Conservation (phyloP, 2,888 invertebrate genomes). For the Philonicus albiceps region DNA sequence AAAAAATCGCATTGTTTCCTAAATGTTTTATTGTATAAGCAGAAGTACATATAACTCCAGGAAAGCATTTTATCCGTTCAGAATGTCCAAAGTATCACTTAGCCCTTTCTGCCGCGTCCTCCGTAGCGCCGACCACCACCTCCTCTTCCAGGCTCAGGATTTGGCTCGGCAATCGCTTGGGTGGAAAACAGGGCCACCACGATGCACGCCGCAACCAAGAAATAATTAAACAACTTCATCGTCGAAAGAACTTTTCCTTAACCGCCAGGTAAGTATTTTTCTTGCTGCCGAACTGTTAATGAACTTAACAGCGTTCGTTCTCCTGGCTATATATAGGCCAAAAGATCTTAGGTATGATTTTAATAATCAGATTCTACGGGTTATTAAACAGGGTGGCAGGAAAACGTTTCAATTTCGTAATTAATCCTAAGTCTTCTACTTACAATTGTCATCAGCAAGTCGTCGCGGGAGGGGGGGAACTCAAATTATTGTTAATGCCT, state of each 20-base stretch:
- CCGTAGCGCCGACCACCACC: neutral
- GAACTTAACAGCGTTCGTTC: neutral
- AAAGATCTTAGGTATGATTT: neutral
- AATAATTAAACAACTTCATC: conserved; percentile 5
- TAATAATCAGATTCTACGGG: neutral
- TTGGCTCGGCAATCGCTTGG: neutral
- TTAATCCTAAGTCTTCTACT: neutral
- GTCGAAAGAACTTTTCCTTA: neutral
- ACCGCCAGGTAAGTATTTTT: neutral
- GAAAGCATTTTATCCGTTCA: neutral
- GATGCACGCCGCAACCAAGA: neutral
- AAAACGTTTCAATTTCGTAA: neutral
- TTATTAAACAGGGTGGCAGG: neutral
- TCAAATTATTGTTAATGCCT: neutral
- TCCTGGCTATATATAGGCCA: neutral
- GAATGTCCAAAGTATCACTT: neutral
- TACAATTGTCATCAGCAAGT: neutral
- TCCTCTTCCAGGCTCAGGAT: neutral
- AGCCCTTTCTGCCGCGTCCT: neutral
- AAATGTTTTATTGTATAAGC: neutral
- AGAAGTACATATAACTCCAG: neutral
- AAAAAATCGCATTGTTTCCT: neutral
- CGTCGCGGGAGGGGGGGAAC: neutral
- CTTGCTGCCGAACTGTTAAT: neutral
- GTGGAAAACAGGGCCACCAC: neutral